Conservation (phyloP, 2,113 vertebrate genomes). For the Cacatua alba region DNA sequence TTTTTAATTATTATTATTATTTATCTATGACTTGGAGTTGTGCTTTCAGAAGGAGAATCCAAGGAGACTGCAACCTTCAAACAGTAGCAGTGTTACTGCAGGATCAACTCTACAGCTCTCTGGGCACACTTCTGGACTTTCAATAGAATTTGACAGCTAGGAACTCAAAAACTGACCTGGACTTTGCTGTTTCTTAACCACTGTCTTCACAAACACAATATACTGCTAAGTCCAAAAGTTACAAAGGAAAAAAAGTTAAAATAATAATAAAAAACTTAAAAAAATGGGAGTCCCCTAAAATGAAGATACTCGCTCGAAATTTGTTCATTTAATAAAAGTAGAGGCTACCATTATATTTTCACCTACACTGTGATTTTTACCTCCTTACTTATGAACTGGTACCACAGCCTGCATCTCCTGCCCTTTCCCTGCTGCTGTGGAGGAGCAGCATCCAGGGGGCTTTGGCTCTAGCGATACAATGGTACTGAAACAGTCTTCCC, state of each 20-base stretch:
- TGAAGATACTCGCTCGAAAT: background rate
- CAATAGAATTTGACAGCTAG: background rate
- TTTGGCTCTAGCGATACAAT: background rate
- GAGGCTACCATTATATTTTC: background rate
- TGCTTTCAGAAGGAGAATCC: background rate
- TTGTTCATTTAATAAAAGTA: background rate
- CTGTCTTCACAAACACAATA: background rate
- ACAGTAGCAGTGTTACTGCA: background rate
- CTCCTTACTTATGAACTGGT: background rate
- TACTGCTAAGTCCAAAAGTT: background rate
- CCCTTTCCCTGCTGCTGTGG: background rate
- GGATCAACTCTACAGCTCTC: background rate
- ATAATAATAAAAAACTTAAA: background rate
- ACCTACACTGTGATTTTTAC: background rate
- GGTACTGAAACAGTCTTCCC: background rate
- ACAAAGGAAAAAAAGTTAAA: background rate
- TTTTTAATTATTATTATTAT: background rate
- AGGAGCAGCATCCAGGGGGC: rapidly evolving
- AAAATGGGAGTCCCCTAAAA: rapidly evolving
- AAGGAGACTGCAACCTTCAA: background rate
- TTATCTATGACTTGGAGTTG: background rate
- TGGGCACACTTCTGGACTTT: background rate
- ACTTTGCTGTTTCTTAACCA: background rate
- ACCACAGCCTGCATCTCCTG: background rate
- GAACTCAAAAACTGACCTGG: background rate